Evolutionary conservation across 2,113 vertebrate genomes (phyloP), one percentile per base, ranked within the genome.

Genomic region (Columba janthina): DNA sequence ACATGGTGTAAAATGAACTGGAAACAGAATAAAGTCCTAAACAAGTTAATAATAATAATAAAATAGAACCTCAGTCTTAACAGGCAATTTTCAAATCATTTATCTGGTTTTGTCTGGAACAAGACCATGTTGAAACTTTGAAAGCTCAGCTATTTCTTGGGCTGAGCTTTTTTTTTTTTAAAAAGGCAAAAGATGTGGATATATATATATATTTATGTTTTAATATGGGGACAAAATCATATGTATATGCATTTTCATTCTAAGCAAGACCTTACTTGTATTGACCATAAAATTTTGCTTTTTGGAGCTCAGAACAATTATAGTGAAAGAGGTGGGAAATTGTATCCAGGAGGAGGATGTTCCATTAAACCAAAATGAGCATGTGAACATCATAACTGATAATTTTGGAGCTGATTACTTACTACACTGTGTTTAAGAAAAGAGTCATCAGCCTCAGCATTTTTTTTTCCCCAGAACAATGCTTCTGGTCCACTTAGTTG

Each of bases 61-160:
- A 56, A 18, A 65, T 29, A 78, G 9, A 72, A 34, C 22, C n/a
- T 87, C 61, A 79, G 60, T 80, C 51, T 18, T 64, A 93, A 38
- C 72, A 86, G 38, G 67, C 62, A 88, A 71, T 83, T 96, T 95
- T 92, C 57, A 94, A 96, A 92, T 88, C 20, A 11, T 48, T 57
- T 51, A 72, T 90, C 86, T 91, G 67, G 62, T 92, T 97, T 87
- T 76, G 32, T 84, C 86, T 94, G 84, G 88, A 94, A 67, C 32
- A 89, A n/a, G 73, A 80, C 42, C 82, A 50, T 83, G 65, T 44
- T 90, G 85, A 85, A 95, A 93, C 57, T 70, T 95, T 80, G 58
- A 93, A 93, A 72, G 31, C 15, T 78, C 50, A 92, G 66, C 64
- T 87, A 24, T 94, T 97, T 86, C 28, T 88, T 75, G 20, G 36